These are phyloP conservation scores for Sitta carolinensis DNA, from an alignment of 2,797 vertebrate genomes.

Conservation along the genomic window DNA sequence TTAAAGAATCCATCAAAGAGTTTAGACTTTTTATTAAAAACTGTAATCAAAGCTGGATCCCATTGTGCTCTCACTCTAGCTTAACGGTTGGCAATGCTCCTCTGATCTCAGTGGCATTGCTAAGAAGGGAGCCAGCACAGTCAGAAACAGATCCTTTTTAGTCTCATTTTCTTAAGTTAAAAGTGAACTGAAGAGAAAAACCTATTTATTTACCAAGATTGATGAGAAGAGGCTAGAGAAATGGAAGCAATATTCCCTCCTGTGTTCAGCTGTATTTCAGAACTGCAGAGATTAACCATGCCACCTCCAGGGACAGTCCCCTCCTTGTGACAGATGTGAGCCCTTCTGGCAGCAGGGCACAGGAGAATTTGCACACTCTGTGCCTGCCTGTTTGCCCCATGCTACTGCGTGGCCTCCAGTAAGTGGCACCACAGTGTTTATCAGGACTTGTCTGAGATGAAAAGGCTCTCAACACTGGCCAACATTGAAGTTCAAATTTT, in stretches of 20 bases:
- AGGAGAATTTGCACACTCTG: background rate
- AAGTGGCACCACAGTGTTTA: background rate
- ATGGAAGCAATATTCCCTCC: background rate
- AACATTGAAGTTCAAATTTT: background rate
- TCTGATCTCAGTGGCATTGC: background rate
- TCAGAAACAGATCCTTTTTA: background rate
- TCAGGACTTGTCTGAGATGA: background rate
- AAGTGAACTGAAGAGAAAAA: background rate
- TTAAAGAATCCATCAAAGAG: constrained; percentile 4
- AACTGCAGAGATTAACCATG: background rate
- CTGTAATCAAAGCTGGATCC: constrained; percentile 11
- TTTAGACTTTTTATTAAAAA: constrained; percentile 27
- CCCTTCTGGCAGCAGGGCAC: background rate
- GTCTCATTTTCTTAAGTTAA: background rate
- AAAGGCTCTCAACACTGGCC: background rate
- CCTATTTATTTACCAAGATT: background rate
- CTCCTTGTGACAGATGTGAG: background rate
- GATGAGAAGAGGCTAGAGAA: background rate
- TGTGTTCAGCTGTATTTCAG: background rate
- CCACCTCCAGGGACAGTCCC: background rate
- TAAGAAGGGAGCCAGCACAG: background rate
- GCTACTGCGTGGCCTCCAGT: background rate
- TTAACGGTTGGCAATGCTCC: background rate
- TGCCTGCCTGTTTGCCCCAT: background rate
- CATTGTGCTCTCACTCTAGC: background rate